phyloP scores from a whole-genome alignment of 1,140 invertebrate genomes.

The Solenopsis fugax region DNA sequence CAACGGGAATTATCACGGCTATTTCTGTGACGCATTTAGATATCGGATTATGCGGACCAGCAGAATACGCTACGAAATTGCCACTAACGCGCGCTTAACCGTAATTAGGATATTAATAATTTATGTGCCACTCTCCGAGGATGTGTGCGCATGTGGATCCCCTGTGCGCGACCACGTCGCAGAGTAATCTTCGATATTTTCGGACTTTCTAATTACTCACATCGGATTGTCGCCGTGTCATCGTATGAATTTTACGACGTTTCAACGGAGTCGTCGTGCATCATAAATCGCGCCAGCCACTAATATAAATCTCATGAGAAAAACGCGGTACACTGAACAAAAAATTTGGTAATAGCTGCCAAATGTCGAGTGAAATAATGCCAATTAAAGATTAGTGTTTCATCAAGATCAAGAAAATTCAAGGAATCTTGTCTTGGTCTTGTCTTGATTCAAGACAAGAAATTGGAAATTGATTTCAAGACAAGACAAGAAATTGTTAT shows the following conservation, averaged over 20 bases:
- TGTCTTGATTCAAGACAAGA: no score
- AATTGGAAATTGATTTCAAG: no score
- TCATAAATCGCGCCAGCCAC: neutral
- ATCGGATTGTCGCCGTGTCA: neutral
- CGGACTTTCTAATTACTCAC: neutral
- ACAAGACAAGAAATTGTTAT: no score
- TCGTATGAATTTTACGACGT: neutral
- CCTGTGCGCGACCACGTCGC: neutral
- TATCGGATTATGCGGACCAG: constrained; percentile 33
- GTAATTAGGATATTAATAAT: constrained; percentile 55
- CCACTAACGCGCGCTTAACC: constrained; percentile 21
- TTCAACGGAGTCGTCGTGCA: neutral
- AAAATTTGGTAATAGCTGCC: no score
- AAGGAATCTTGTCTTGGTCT: no score
- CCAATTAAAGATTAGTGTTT: no score
- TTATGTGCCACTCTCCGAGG: constrained; percentile 16
- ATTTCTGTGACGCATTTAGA: constrained; percentile 45
- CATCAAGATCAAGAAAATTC: no score
- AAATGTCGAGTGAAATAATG: no score
- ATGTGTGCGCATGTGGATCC: neutral
- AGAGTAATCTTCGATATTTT: constrained; percentile 33
- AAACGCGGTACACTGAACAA: neutral
- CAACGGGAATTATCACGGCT: constrained; percentile 34
- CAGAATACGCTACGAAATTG: constrained; percentile 48
- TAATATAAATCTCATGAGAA: neutral